A percentile compares a stretch with the other conserved stretches of the same genome.
Conservation (phyloP, 2,888 invertebrate species). For the Hydrotaea cyrtoneurina region DNA sequence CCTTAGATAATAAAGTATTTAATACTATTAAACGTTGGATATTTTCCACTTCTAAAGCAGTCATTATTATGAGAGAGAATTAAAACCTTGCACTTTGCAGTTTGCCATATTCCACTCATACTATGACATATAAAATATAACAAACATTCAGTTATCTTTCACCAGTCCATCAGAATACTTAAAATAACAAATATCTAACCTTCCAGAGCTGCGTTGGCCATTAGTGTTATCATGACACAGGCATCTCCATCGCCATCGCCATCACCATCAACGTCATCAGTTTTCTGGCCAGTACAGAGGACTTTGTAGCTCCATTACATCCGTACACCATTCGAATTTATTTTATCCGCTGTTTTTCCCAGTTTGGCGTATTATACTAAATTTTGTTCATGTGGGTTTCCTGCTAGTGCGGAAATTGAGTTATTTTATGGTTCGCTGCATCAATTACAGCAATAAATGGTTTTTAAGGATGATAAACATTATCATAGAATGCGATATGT, state of each 20-base stretch:
- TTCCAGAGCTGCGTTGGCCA: neutral
- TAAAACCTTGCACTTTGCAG: too few relatives aligned
- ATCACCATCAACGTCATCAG: neutral
- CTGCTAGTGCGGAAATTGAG: constrained; percentile 31
- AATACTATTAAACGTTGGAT: too few relatives aligned
- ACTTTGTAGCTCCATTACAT: neutral
- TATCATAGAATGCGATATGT: constrained; percentile 2
- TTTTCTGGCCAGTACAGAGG: neutral
- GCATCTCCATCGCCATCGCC: neutral
- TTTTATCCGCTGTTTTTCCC: constrained; percentile 1
- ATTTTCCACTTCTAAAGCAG: too few relatives aligned
- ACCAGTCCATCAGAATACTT: neutral
- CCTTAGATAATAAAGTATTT: too few relatives aligned
- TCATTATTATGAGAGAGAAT: too few relatives aligned
- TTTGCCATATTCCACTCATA: too few relatives aligned
- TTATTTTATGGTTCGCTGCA: constrained; percentile 36
- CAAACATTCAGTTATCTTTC: too few relatives aligned
- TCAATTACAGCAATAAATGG: constrained; percentile 30
- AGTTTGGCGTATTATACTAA: neutral
- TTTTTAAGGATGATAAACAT: constrained; percentile 27
- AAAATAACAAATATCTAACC: neutral
- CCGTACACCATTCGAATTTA: neutral
- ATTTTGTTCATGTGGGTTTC: neutral
- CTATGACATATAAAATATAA: too few relatives aligned
- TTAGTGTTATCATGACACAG: neutral